These are phyloP conservation scores for Stichodactyla mertensii DNA, from an alignment of 64 coral and sea anemone species.

Conservation along the genomic window DNA sequence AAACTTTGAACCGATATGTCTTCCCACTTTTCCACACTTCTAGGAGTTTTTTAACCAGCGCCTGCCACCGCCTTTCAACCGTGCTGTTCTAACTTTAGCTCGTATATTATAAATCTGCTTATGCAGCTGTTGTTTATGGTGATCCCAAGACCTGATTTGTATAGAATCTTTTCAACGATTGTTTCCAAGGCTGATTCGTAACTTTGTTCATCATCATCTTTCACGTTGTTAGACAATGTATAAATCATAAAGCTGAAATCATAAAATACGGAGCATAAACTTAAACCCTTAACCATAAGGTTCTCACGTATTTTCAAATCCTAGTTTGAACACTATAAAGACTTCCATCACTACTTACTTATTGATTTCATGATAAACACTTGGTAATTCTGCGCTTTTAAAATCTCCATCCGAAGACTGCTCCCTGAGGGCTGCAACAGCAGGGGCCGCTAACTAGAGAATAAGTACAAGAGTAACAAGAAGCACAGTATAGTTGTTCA, in stretches of 20 bases:
- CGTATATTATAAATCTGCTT: background rate
- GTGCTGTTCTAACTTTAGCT: constrained; percentile 3
- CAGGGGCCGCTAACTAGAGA: too few species aligned
- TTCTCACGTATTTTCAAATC: background rate
- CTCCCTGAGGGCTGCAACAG: too few species aligned
- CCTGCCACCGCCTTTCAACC: constrained; percentile 17
- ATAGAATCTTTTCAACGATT: background rate
- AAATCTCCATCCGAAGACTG: too few species aligned
- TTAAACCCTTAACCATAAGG: background rate
- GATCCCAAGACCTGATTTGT: too few species aligned
- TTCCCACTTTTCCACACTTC: constrained; percentile 3
- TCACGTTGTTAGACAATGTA: background rate
- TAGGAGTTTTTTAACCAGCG: background rate
- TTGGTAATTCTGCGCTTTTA: too few species aligned
- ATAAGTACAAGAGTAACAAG: too few species aligned
- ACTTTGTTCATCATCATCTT: background rate
- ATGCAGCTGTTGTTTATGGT: background rate
- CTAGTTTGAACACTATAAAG: too few species aligned
- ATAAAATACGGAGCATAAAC: background rate
- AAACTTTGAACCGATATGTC: too few species aligned
- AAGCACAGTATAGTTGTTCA: too few species aligned
- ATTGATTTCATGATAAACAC: too few species aligned
- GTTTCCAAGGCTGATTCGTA: background rate
- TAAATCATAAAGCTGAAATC: background rate
- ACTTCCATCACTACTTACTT: too few species aligned